These are phyloP conservation scores for Columba janthina DNA, from an alignment of 2,113 vertebrate species.

Conservation along the genomic window DNA sequence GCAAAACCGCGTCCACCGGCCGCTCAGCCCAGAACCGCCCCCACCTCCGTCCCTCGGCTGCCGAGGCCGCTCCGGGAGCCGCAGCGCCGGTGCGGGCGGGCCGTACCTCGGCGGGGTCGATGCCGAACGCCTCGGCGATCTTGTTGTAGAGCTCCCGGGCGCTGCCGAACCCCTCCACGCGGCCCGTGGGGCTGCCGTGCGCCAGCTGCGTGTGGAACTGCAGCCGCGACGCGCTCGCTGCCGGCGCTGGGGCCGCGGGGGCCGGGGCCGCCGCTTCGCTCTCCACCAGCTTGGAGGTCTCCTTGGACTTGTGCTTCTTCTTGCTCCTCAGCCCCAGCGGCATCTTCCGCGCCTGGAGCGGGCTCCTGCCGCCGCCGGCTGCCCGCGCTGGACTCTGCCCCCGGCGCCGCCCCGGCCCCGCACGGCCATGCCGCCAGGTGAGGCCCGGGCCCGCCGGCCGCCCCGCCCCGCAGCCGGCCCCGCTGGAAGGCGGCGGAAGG, in stretches of 20 bases:
- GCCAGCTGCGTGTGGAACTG: slow-evolving; percentile 93
- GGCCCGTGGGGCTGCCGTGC: slow-evolving; percentile 89
- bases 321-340: slow-evolving; percentile 81
- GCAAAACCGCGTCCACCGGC: accelerated
- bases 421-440: background rate
- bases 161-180: slow-evolving; percentile 87
- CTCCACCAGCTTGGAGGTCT: slow-evolving; percentile 80
- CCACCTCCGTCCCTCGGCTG: accelerated
- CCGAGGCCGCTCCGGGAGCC: background rate
- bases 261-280: slow-evolving; percentile 69
- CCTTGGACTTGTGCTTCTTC: slow-evolving; percentile 82
- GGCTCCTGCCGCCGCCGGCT: background rate
- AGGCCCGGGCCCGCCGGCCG: background rate
- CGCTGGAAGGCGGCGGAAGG: background rate
- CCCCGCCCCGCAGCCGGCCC: background rate
- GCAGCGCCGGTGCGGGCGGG: no score
- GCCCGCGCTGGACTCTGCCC: slow-evolving; percentile 1
- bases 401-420: background rate
- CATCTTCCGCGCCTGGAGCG: slow-evolving; percentile 72
- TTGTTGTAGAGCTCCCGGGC: slow-evolving; percentile 86
- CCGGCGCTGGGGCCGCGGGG: slow-evolving; percentile 55
- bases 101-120: slow-evolving; percentile 83
- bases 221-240: slow-evolving; percentile 73
- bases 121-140: slow-evolving; percentile 83
- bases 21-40: background rate